A percentile compares a stretch with the other conserved stretches of the same genome.
Conservation (phyloP, 2,888 invertebrate species). For the Caenorhabditis drosophilae region DNA sequence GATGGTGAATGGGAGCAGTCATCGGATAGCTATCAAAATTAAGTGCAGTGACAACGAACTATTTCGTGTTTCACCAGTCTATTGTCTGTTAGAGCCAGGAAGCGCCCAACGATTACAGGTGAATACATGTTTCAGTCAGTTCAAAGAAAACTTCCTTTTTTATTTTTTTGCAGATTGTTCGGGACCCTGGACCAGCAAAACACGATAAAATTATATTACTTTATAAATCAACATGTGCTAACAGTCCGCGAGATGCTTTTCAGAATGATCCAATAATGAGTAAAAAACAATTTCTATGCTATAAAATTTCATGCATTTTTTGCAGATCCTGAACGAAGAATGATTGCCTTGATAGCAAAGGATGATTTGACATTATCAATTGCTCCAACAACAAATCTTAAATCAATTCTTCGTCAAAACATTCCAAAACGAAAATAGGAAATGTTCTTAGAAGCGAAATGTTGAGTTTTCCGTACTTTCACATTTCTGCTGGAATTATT, state of each 20-base stretch:
- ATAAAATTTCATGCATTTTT: background rate
- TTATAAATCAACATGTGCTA: constrained; percentile 51
- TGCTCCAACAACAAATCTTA: constrained; percentile 46
- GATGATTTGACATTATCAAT: constrained; percentile 44
- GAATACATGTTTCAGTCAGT: background rate
- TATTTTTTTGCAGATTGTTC: constrained; percentile 48
- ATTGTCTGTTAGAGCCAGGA: constrained; percentile 61
- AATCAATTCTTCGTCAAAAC: constrained; percentile 41
- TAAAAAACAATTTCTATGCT: no score
- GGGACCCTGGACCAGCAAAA: constrained; percentile 59
- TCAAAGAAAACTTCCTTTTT: background rate
- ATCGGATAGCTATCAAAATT: constrained; percentile 64
- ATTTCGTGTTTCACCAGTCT: constrained; percentile 65
- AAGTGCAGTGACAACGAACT: constrained; percentile 65
- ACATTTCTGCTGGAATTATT: no score
- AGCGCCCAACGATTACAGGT: constrained; percentile 60
- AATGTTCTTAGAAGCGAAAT: no score
- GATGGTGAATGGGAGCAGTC: constrained; percentile 62
- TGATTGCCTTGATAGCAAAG: constrained; percentile 56
- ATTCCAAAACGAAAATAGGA: no score
- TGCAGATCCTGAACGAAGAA: constrained; percentile 40
- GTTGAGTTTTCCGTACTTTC: no score
- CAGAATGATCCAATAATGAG: constrained; percentile 11
- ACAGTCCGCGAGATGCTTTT: constrained; percentile 53
- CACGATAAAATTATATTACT: constrained; percentile 57